Evolutionary conservation across 1,140 invertebrate species (phyloP).

Genomic region (Arctopsyche grandis): DNA sequence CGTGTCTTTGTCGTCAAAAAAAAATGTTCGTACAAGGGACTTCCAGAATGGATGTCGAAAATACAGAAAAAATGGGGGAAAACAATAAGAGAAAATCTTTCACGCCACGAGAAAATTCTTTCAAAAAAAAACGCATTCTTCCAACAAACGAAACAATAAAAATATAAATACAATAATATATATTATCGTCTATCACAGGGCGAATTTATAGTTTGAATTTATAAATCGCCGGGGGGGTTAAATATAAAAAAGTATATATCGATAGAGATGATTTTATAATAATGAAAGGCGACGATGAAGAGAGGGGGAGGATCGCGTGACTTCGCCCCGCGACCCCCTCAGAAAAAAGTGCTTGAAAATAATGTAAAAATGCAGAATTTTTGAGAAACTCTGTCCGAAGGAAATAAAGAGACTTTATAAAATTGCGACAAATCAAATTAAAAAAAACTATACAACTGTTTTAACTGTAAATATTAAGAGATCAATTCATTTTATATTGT

Average conservation of each 20-base stretch:
- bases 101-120: slow-evolving; percentile 18
- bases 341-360: slow-evolving; percentile 16
- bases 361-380: not conserved
- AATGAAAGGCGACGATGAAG: slow-evolving; percentile 28
- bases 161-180: not conserved
- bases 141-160: not conserved
- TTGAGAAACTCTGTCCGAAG: not conserved
- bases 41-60: not conserved
- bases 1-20: slow-evolving; percentile 29
- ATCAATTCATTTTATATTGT: slow-evolving; percentile 11
- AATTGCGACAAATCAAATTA: not conserved
- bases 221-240: slow-evolving; percentile 48
- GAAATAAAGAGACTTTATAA: slow-evolving; percentile 3
- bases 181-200: slow-evolving; percentile 51
- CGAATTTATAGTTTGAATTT: slow-evolving; percentile 52
- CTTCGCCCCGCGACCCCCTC: slow-evolving; percentile 18
- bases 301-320: slow-evolving; percentile 25
- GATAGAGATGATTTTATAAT: slow-evolving; percentile 44
- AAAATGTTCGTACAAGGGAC: not conserved
- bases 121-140: slow-evolving; percentile 17
- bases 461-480: slow-evolving; percentile 5
- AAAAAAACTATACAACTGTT: slow-evolving; percentile 10
- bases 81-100: not conserved
- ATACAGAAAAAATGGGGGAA: not conserved
- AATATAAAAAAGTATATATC: slow-evolving; percentile 50